A percentile compares a stretch with the other conserved stretches of the same genome.
These are phyloP conservation scores for Pseudochirops cupreus DNA, from an alignment of 2,797 vertebrate genomes.

Conservation along the genomic window DNA sequence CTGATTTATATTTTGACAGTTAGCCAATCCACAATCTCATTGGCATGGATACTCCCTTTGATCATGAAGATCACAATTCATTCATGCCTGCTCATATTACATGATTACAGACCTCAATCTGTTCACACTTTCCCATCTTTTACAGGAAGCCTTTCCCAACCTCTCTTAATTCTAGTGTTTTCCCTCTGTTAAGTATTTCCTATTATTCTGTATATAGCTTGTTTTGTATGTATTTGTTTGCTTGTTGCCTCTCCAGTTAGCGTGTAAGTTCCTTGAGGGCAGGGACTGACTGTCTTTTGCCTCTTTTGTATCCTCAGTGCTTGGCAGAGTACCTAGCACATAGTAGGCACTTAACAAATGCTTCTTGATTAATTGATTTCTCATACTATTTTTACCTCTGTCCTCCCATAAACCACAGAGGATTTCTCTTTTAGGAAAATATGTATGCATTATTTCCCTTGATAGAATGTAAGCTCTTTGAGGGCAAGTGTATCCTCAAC, in stretches of 20 bases:
- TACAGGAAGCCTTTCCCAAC: background rate
- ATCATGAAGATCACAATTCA: background rate
- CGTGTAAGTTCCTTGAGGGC: background rate
- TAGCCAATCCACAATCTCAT: background rate
- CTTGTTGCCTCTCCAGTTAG: background rate
- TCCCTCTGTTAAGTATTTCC: background rate
- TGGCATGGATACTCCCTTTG: background rate
- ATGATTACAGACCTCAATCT: background rate
- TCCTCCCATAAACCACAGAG: background rate
- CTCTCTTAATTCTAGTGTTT: background rate
- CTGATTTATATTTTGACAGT: background rate
- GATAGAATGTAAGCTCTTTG: background rate
- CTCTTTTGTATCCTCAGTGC: background rate
- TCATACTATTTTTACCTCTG: background rate
- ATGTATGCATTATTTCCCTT: background rate
- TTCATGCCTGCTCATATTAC: background rate
- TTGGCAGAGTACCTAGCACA: background rate
- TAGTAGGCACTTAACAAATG: background rate
- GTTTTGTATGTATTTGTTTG: background rate
- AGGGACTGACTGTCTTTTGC: background rate
- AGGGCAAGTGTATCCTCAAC: background rate
- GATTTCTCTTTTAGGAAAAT: background rate
- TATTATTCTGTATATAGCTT: background rate
- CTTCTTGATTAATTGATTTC: background rate
- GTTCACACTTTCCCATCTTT: background rate